Percentiles rank a stretch among this genome's conserved stretches.
Conservation (phyloP, 2,113 vertebrate genomes). For the Callocephalon fimbriatum region DNA sequence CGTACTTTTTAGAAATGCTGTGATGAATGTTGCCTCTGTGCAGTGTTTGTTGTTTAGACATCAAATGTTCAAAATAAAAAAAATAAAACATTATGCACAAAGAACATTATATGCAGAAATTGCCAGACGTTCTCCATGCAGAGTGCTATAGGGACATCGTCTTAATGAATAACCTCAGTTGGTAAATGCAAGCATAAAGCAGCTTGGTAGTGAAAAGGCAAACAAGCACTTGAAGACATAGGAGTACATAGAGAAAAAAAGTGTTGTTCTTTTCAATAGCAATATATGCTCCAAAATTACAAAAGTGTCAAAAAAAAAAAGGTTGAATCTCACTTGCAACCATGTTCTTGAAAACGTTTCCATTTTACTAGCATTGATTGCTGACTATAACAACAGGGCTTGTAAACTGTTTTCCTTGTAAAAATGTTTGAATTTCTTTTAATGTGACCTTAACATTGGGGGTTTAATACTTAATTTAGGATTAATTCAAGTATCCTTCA, state of each 20-base stretch:
- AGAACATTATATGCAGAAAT: not conserved
- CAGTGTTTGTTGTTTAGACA: not conserved
- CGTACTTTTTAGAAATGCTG: not conserved
- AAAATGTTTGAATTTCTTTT: not conserved
- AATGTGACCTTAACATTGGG: not conserved
- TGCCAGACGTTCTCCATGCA: not conserved
- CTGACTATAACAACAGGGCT: not conserved
- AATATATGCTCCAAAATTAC: not conserved
- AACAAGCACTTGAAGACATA: not conserved
- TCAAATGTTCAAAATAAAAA: not conserved
- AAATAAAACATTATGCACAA: not conserved
- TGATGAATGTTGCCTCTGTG: not conserved
- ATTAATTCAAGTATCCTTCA: not conserved
- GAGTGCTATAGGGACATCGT: not conserved
- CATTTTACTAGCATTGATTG: not conserved
- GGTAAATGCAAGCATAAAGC: not conserved
- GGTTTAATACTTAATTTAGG: not conserved
- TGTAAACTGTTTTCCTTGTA: not conserved
- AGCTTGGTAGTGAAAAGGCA: not conserved
- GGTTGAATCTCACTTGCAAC: not conserved
- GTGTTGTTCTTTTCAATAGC: not conserved
- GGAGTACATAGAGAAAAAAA: rapidly evolving
- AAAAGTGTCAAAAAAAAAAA: not conserved
- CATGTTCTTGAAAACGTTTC: not conserved
- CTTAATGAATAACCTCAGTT: not conserved